phyloP scores from a whole-genome alignment of 2,113 vertebrate genomes.

The Apodemus sylvaticus region DNA sequence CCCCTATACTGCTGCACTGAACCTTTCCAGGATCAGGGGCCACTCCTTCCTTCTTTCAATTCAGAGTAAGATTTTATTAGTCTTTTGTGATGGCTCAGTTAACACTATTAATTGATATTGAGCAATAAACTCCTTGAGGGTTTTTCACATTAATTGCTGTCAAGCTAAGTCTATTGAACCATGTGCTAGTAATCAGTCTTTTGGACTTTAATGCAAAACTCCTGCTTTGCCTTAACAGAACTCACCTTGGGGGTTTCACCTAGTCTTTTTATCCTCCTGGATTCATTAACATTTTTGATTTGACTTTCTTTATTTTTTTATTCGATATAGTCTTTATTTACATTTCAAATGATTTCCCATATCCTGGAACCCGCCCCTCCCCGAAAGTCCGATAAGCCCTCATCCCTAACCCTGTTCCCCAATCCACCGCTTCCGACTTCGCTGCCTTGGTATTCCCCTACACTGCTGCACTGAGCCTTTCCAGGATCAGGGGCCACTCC shows the following conservation, averaged over 20 bases:
- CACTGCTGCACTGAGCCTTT: too few species aligned
- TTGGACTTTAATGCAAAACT: constrained; percentile 48
- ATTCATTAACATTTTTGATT: background rate
- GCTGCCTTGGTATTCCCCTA: too few species aligned
- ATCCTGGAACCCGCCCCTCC: too few species aligned
- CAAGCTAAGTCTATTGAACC: constrained; percentile 48
- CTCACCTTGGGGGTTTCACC: constrained; percentile 55
- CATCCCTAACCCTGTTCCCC: too few species aligned
- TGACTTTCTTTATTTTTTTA: too few species aligned
- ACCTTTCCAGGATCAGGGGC: too few species aligned
- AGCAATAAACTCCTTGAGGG: constrained; percentile 16
- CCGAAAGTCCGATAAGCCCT: too few species aligned
- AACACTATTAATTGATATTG: constrained; percentile 68
- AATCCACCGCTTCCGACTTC: too few species aligned
- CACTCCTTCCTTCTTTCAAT: constrained; percentile 54
- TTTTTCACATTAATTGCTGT: constrained; percentile 65
- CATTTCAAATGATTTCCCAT: too few species aligned
- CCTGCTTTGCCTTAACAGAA: constrained; percentile 55
- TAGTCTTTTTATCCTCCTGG: constrained; percentile 28
- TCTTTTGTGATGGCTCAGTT: constrained; percentile 54
- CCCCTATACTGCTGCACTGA: too few species aligned
- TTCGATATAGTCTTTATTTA: too few species aligned
- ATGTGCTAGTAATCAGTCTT: constrained; percentile 52
- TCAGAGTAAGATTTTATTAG: constrained; percentile 66
- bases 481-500: too few species aligned